Evolutionary conservation across 2,797 vertebrate genomes (phyloP).

Genomic region (Hozukius guyotensis): DNA sequence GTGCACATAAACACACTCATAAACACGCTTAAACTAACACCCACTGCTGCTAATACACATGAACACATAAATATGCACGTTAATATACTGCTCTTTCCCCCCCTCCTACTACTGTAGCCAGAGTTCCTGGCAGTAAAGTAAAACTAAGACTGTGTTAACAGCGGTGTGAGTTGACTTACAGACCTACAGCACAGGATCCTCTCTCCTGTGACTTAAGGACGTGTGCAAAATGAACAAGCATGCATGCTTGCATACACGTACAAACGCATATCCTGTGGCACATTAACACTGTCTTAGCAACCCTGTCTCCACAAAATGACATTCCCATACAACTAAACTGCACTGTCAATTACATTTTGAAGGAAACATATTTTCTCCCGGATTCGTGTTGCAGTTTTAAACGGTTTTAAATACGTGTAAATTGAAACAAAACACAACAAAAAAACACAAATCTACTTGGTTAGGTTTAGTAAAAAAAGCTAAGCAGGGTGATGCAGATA

Average conservation of each 20-base stretch:
- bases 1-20: slow-evolving; percentile 41
- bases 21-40: slow-evolving; percentile 58
- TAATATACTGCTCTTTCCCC: slow-evolving; percentile 3
- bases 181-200: slow-evolving; percentile 38
- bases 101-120: slow-evolving; percentile 4
- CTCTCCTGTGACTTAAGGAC: slow-evolving; percentile 13
- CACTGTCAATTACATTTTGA: too few relatives aligned
- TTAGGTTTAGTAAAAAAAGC: not conserved
- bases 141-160: slow-evolving; percentile 39
- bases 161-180: slow-evolving; percentile 34
- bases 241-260: not conserved
- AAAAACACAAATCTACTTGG: too few relatives aligned
- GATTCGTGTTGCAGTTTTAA: too few relatives aligned
- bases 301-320: too few relatives aligned
- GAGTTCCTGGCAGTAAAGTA: slow-evolving; percentile 26
- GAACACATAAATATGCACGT: slow-evolving; percentile 28
- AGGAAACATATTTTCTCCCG: too few relatives aligned
- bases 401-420: too few relatives aligned
- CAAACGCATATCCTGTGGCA: slow-evolving; percentile 24
- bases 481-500: slow-evolving; percentile 16
- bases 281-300: not conserved
- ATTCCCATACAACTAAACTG: too few relatives aligned
- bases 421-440: too few relatives aligned
- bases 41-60: slow-evolving; percentile 21
- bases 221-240: slow-evolving; percentile 14